Evolutionary conservation across 2,797 vertebrate genomes (phyloP), one percentile per base, ranked within the genome.

Genomic region (Fringilla coelebs): DNA sequence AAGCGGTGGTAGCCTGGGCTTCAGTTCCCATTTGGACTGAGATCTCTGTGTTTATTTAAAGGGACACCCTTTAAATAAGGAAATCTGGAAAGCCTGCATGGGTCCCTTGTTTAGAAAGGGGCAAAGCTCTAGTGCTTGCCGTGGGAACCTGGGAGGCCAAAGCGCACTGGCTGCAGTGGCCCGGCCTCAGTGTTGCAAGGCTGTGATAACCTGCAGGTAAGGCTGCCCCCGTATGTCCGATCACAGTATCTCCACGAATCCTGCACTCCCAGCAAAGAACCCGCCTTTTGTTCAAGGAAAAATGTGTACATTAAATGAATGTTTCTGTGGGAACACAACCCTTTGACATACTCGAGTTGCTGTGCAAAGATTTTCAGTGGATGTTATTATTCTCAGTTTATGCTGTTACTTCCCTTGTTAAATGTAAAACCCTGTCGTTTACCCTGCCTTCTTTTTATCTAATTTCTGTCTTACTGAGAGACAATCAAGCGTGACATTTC

Each of bases 401-500:
- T 70, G 62, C 67, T 83, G 58, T 81, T 91, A 43, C 68, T 91
- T 83, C 54, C 43, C 71, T 85, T 22, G 19, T 76, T 89, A 74
- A 75, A 60, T 49, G 62, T 51, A 87, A 90, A 92, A 11, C 46
- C 60, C 19, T 34, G 55, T 75, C 26, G 25, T 52, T 72, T 82
- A 60, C 55, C 41, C 82, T 85, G 57, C 55, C 14, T 19, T n/a
- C 79, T 89, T 85, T 68, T 57, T 28, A 90, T 85, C 66, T 95
- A 52, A 76, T 41, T 89, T 68, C 91, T 90, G 83, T 95, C 94
- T 93, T 46, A 66, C 90, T 65, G 86, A 92, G 88, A 95, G 87
- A 96, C 92, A 94, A 95, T 95, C 95, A 96, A 95, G 85, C 83
- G 88, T 76, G 85, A 90, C 82, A 62, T 94, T 98, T 97, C 96